These are phyloP conservation scores for Drosophila lutescens DNA, from an alignment of 2,888 invertebrate species.

Conservation along the genomic window DNA sequence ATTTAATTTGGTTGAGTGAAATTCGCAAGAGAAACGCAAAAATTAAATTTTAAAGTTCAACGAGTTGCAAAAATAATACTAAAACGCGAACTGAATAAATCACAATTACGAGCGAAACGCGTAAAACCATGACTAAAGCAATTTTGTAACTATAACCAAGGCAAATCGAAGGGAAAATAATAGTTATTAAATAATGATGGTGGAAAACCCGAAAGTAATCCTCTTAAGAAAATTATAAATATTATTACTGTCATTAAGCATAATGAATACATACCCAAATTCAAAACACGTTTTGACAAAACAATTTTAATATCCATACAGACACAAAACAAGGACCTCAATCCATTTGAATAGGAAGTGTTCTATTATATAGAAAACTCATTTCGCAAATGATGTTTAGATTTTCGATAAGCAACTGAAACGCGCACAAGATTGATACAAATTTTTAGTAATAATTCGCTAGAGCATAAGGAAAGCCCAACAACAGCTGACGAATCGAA, in stretches of 20 bases:
- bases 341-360: constrained; percentile 46
- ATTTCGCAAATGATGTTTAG: constrained; percentile 20
- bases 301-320: constrained; percentile 64
- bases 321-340: constrained; percentile 37
- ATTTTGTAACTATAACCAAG: constrained; percentile 18
- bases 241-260: constrained; percentile 50
- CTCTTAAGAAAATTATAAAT: constrained; percentile 4
- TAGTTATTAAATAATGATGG: constrained; percentile 18
- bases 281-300: no score
- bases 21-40: constrained; percentile 42
- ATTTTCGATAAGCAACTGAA: constrained; percentile 55
- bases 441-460: constrained; percentile 24
- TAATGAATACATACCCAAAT: constrained; percentile 38
- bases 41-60: constrained; percentile 13
- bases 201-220: constrained; percentile 6
- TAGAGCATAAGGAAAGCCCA: constrained; percentile 10
- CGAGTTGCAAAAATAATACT: constrained; percentile 3
- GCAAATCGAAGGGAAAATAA: constrained; percentile 13
- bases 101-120: constrained; percentile 4
- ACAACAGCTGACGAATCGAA: constrained; percentile 6
- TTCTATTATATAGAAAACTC: constrained; percentile 75
- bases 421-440: constrained; percentile 67
- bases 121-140: constrained; percentile 4
- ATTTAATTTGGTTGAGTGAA: constrained; percentile 74
- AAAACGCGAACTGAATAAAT: constrained; percentile 8